A percentile compares a stretch with the other conserved stretches of the same genome.
These are phyloP conservation scores for Onthophagus taurus DNA, from an alignment of 1,140 invertebrate genomes.

Conservation along the genomic window DNA sequence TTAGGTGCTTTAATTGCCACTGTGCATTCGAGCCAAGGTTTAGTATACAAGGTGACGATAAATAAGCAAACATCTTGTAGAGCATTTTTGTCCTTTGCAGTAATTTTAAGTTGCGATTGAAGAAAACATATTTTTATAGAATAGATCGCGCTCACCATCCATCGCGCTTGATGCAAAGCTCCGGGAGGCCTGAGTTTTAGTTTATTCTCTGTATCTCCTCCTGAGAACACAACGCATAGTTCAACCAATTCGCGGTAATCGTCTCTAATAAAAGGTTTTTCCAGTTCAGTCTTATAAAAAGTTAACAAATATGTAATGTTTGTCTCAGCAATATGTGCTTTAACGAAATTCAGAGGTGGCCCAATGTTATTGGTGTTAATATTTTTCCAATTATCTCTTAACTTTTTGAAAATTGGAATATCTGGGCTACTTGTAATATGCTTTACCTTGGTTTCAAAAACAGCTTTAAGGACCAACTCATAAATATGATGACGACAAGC, in stretches of 20 bases:
- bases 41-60: too few species aligned
- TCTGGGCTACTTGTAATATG: slow-evolving; percentile 15
- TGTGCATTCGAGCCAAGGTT: too few species aligned
- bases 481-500: slow-evolving; percentile 23
- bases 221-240: slow-evolving; percentile 36
- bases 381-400: slow-evolving; percentile 24
- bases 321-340: too few species aligned
- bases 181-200: slow-evolving; percentile 33
- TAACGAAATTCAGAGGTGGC: too few species aligned
- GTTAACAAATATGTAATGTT: slow-evolving; percentile 11
- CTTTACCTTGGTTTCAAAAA: slow-evolving; percentile 19
- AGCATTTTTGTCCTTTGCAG: too few species aligned
- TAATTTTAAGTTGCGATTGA: too few species aligned
- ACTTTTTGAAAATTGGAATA: slow-evolving; percentile 22
- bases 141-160: too few species aligned
- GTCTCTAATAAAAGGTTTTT: slow-evolving; percentile 25
- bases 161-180: too few species aligned
- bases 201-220: slow-evolving; percentile 28
- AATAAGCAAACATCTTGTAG: too few species aligned
- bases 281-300: slow-evolving; percentile 18
- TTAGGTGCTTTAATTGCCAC: too few species aligned
- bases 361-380: too few species aligned
- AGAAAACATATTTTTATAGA: too few species aligned
- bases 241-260: slow-evolving; percentile 38
- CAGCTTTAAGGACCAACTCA: slow-evolving; percentile 21